A percentile compares a stretch with the other conserved stretches of the same genome.
Evolutionary conservation across 2,888 invertebrate species (phyloP).

Genomic region (Chrysomela aeneicollis): DNA sequence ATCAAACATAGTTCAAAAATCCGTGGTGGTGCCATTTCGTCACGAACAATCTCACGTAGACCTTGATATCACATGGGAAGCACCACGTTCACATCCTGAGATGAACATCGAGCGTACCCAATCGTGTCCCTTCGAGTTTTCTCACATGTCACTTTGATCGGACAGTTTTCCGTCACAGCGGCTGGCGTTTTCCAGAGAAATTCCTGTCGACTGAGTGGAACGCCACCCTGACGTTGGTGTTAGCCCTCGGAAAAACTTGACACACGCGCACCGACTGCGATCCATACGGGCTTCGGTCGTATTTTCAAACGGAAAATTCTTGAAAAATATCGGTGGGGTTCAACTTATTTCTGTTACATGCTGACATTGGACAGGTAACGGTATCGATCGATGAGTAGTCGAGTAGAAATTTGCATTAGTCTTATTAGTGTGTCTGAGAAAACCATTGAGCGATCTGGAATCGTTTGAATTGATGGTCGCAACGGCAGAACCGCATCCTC

Average conservation of each 20-base stretch:
- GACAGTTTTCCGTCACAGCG: too few species aligned
- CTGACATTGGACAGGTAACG: constrained; percentile 28
- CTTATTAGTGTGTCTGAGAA: not conserved
- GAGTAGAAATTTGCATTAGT: not conserved
- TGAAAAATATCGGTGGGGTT: constrained; percentile 40
- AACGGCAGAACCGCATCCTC: too few species aligned
- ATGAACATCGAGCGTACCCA: constrained; percentile 28
- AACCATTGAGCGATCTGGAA: too few species aligned
- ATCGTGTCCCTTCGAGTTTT: not conserved
- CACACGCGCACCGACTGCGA: constrained; percentile 49
- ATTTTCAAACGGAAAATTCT: constrained; percentile 41
- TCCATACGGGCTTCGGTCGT: constrained; percentile 44
- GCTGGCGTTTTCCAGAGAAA: constrained; percentile 39
- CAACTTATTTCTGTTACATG: constrained; percentile 44
- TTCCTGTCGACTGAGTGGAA: constrained; percentile 50
- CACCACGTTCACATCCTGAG: constrained; percentile 42
- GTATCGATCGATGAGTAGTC: not conserved
- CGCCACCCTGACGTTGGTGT: constrained; percentile 50
- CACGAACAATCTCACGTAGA: not conserved
- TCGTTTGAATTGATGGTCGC: too few species aligned
- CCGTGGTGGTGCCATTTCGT: constrained; percentile 2
- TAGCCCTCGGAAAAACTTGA: constrained; percentile 46
- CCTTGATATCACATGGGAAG: constrained; percentile 32
- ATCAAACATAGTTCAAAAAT: not conserved
- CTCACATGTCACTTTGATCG: constrained; percentile 21